A percentile compares a stretch with the other conserved stretches of the same genome.
phyloP scores from a whole-genome alignment of 2,797 vertebrate genomes.

The Enteromius anoplus region DNA sequence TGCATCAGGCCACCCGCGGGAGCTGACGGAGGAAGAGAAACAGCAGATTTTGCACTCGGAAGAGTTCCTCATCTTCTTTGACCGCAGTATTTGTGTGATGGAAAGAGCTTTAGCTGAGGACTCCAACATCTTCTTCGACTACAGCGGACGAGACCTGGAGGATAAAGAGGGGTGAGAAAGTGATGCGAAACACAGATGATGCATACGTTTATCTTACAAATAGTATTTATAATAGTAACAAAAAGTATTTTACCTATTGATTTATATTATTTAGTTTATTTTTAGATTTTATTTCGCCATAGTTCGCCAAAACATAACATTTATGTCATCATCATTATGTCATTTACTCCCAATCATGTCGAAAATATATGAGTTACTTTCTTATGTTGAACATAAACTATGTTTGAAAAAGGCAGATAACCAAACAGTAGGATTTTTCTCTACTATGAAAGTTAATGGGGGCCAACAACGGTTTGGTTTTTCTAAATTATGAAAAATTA shows the following conservation, averaged over 20 bases:
- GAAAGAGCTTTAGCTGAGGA: constrained; percentile 94
- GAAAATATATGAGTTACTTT: background rate
- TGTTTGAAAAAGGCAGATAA: too few relatives aligned
- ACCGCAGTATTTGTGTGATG: constrained; percentile 93
- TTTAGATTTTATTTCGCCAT: background rate
- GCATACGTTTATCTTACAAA: too few relatives aligned
- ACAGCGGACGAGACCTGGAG: constrained; percentile 89
- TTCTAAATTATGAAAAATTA: background rate
- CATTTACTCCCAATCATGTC: background rate
- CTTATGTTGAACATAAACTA: background rate
- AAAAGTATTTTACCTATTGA: background rate
- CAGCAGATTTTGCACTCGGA: constrained; percentile 96
- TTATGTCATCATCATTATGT: background rate
- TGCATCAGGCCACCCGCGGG: constrained; percentile 81
- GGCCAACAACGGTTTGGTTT: background rate
- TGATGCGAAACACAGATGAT: background rate
- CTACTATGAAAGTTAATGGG: background rate
- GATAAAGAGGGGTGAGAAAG: constrained; percentile 92
- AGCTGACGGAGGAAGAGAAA: constrained; percentile 95
- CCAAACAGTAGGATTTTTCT: background rate
- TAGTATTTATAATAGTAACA: too few relatives aligned
- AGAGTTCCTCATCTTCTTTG: constrained; percentile 96
- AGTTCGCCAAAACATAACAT: background rate
- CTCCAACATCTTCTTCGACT: constrained; percentile 93
- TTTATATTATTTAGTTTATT: background rate